Percentiles rank a stretch among this genome's conserved stretches.
phyloP scores from a whole-genome alignment of 2,888 invertebrate species.

The Synergus japonicus region DNA sequence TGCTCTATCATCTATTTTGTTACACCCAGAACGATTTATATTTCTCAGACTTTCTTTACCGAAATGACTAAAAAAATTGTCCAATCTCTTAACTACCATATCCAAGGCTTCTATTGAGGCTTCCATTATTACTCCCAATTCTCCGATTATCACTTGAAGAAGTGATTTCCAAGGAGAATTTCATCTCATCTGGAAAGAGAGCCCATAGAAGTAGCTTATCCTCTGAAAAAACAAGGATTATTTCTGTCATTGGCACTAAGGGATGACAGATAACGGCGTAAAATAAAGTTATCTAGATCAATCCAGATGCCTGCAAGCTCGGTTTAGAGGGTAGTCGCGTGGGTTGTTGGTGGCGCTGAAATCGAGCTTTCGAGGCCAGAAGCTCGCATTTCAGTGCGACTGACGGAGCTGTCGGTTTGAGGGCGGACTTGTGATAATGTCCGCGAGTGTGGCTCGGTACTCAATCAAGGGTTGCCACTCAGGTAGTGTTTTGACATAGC shows the following conservation, averaged over 20 bases:
- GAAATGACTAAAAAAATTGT: background rate
- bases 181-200: background rate
- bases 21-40: background rate
- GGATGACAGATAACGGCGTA: constrained; percentile 33
- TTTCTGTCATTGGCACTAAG: constrained; percentile 27
- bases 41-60: background rate
- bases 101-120: background rate
- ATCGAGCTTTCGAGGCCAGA: constrained; percentile 44
- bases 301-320: constrained; percentile 50
- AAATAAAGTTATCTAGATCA: constrained; percentile 55
- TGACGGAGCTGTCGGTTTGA: constrained; percentile 53
- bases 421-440: constrained; percentile 68
- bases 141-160: background rate
- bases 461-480: constrained; percentile 45
- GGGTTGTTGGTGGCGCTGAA: constrained; percentile 47
- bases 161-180: background rate
- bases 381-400: constrained; percentile 54
- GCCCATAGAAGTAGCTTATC: background rate
- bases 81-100: background rate
- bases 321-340: constrained; percentile 46
- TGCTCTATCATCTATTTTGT: background rate
- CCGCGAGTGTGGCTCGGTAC: constrained; percentile 57
- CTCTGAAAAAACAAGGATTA: constrained; percentile 11
- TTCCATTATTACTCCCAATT: background rate
- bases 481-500: constrained; percentile 52